These are phyloP conservation scores for Taenioides sp. DNA, from an alignment of 2,797 vertebrate genomes.

Conservation along the genomic window DNA sequence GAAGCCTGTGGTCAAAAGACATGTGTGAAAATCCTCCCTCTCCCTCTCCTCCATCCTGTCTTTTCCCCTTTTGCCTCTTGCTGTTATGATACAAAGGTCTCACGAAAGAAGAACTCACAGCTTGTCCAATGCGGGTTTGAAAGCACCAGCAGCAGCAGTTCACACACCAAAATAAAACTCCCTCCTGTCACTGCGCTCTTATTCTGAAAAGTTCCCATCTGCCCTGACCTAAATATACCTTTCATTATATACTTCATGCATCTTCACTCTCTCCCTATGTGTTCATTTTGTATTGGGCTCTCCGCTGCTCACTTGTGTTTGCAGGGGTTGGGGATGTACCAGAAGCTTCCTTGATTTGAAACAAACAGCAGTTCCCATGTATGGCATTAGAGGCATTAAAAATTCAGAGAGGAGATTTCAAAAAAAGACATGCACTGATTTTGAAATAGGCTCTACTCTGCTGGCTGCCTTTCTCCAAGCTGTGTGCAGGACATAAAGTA, in stretches of 20 bases:
- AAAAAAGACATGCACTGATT: constrained; percentile 1
- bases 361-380: constrained; percentile 8
- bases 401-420: constrained; percentile 4
- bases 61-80: constrained; percentile 18
- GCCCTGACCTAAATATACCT: constrained; percentile 11
- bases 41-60: constrained; percentile 14
- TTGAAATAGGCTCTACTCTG: neutral
- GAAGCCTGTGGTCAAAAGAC: constrained; percentile 33
- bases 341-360: constrained; percentile 9
- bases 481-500: neutral
- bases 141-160: constrained; percentile 33
- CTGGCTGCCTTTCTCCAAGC: neutral
- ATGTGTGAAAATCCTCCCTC: constrained; percentile 27
- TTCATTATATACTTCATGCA: constrained; percentile 1
- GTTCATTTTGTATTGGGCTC: neutral
- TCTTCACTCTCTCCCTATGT: neutral
- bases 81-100: constrained; percentile 26
- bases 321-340: constrained; percentile 17
- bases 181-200: constrained; percentile 41
- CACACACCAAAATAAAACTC: constrained; percentile 68
- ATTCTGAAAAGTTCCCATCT: constrained; percentile 17
- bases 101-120: constrained; percentile 21
- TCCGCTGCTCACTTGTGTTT: neutral
- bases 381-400: constrained; percentile 2
- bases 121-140: constrained; percentile 50